These are phyloP conservation scores for Ditylenchus weischeri DNA, from an alignment of 2,888 invertebrate species.

Conservation along the genomic window DNA sequence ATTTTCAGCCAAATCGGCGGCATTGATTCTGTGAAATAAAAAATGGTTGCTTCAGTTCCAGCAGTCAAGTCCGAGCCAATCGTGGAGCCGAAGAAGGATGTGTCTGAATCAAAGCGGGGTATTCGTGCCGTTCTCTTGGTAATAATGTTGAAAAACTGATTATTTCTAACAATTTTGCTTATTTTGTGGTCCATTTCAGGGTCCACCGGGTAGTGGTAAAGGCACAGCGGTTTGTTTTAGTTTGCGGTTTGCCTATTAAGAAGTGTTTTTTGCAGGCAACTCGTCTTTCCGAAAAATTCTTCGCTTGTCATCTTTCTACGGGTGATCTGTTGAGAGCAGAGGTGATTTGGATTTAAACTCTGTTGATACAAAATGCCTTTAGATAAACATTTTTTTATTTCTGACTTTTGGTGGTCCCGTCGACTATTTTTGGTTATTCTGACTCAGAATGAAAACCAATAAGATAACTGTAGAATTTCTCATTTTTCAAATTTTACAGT, in stretches of 20 bases:
- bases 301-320: constrained; percentile 89
- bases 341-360: not conserved
- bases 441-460: too few species aligned
- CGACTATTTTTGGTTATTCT: too few species aligned
- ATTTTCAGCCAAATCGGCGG: constrained; percentile 7
- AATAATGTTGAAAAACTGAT: too few species aligned
- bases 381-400: too few species aligned
- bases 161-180: too few species aligned
- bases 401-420: too few species aligned
- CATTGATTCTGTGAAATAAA: not conserved
- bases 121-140: constrained; percentile 65
- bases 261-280: constrained; percentile 72
- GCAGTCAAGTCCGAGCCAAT: not conserved
- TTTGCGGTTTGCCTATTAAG: constrained; percentile 6
- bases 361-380: too few species aligned
- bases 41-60: not conserved
- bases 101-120: constrained; percentile 33
- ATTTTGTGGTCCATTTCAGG: constrained; percentile 63
- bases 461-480: too few species aligned
- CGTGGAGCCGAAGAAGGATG: constrained; percentile 2
- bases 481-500: too few species aligned
- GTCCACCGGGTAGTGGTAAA: constrained; percentile 95
- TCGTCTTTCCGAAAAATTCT: constrained; percentile 78
- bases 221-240: constrained; percentile 76
- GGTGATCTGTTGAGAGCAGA: constrained; percentile 91